Conservation (phyloP, 2,113 vertebrate genomes). For the Microcebus ravelobensis region DNA sequence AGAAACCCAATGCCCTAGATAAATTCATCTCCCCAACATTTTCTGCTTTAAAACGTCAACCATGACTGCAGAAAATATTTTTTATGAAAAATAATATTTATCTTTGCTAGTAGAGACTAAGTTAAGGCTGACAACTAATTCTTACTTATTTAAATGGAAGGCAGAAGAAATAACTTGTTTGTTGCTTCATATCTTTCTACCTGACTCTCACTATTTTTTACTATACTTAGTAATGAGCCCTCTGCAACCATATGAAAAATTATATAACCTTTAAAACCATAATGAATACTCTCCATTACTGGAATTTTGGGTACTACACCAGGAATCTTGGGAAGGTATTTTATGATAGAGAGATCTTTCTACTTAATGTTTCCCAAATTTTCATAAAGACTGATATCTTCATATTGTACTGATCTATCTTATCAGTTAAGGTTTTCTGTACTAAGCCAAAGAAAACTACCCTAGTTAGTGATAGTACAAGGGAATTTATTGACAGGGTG, state of each 20-base stretch:
- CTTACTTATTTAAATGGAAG: neutral
- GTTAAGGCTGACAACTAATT: neutral
- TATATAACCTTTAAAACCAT: neutral
- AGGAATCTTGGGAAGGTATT: neutral
- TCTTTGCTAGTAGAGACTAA: neutral
- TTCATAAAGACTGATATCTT: neutral
- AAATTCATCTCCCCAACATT: neutral
- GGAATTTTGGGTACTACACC: neutral
- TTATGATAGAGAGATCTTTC: neutral
- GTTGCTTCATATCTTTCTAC: neutral
- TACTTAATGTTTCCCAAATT: neutral
- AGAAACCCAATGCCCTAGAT: neutral
- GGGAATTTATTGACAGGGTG: neutral
- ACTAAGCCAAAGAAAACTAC: neutral
- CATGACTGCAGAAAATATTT: neutral
- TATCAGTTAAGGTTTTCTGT: neutral
- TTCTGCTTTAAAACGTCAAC: neutral
- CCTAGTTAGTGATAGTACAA: neutral
- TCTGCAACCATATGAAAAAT: neutral
- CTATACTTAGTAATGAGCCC: neutral
- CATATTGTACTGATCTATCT: neutral
- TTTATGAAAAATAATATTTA: neutral
- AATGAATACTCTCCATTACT: neutral
- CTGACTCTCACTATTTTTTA: neutral
- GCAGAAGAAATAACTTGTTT: neutral